A percentile compares a stretch with the other conserved stretches of the same genome.
Conservation (phyloP, 1,140 invertebrate species). For the Drosophila lowei region DNA sequence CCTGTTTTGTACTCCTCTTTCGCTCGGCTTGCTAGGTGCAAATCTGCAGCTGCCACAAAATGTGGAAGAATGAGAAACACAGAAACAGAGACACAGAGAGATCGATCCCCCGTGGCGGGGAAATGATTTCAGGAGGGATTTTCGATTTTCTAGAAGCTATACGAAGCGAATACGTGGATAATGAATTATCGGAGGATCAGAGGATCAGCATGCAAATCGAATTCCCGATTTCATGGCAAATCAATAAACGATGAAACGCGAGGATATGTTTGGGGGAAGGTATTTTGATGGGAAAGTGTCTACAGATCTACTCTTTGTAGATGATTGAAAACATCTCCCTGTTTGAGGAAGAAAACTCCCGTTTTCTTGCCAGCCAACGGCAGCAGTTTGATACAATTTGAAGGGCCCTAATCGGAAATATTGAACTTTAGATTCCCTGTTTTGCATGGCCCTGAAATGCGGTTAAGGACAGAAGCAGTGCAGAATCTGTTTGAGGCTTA, state of each 20-base stretch:
- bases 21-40: slow-evolving; percentile 33
- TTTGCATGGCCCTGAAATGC: too few relatives aligned
- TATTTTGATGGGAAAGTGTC: too few relatives aligned
- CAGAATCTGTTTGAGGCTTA: too few relatives aligned
- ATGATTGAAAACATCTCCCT: too few relatives aligned
- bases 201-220: slow-evolving; percentile 1
- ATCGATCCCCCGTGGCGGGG: slow-evolving; percentile 33
- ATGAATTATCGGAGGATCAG: slow-evolving; percentile 29
- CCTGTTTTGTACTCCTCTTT: slow-evolving; percentile 21
- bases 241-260: slow-evolving; percentile 19
- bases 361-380: too few relatives aligned
- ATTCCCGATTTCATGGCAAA: slow-evolving; percentile 12
- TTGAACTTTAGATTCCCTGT: too few relatives aligned
- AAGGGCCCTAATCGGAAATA: too few relatives aligned
- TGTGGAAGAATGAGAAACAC: slow-evolving; percentile 2
- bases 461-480: too few relatives aligned
- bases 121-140: slow-evolving; percentile 26
- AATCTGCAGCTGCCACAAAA: slow-evolving; percentile 48
- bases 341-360: too few relatives aligned
- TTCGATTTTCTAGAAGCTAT: slow-evolving; percentile 21
- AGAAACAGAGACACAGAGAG: too few relatives aligned
- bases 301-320: too few relatives aligned
- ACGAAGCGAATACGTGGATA: slow-evolving; percentile 33
- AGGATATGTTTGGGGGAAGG: not conserved
- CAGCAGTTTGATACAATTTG: too few relatives aligned